phyloP scores from a whole-genome alignment of 2,113 vertebrate species.

The Burhinus bistriatus region DNA sequence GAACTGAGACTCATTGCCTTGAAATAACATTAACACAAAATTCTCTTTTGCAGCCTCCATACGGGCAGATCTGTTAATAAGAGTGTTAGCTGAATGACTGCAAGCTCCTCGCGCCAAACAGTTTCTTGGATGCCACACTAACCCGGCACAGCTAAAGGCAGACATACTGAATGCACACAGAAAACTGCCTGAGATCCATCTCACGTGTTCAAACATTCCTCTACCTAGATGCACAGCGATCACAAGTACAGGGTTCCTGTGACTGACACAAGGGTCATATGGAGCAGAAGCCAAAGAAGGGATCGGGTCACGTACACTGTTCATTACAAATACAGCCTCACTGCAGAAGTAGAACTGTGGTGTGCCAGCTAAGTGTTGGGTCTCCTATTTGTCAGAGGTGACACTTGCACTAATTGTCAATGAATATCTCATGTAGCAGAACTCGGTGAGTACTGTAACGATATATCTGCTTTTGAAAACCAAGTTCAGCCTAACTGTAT shows the following conservation, averaged over 20 bases:
- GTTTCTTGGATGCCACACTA: neutral
- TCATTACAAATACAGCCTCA: neutral
- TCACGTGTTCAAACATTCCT: neutral
- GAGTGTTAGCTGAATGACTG: neutral
- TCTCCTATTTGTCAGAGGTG: neutral
- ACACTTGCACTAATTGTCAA: neutral
- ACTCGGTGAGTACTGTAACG: neutral
- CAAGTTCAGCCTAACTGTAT: neutral
- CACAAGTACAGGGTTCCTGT: neutral
- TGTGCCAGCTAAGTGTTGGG: neutral
- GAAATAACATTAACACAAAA: neutral
- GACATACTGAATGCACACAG: neutral
- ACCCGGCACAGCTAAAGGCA: neutral
- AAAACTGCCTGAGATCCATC: neutral
- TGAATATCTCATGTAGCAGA: neutral
- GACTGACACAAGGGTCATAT: neutral
- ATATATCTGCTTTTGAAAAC: neutral
- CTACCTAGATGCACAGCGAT: neutral
- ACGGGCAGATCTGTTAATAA: neutral
- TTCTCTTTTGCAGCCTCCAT: neutral
- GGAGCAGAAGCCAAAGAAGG: neutral
- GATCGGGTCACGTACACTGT: rapidly evolving
- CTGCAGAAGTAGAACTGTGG: neutral
- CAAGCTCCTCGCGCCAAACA: neutral
- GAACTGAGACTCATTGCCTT: neutral